Evolutionary conservation across 1,140 invertebrate genomes (phyloP), one percentile per base, ranked within the genome.

Genomic region (Megathymus violae): DNA sequence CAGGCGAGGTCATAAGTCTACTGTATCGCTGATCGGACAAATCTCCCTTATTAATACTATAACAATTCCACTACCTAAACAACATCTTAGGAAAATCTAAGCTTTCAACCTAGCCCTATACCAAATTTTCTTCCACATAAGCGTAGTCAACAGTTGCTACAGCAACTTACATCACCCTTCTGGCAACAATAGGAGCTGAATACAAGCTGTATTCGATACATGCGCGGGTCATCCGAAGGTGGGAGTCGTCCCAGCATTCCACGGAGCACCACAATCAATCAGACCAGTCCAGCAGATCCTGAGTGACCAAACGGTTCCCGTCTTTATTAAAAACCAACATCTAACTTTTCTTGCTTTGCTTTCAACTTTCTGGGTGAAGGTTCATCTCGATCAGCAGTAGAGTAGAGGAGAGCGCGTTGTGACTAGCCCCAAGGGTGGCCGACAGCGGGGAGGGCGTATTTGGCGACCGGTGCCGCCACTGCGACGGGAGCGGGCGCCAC

Each of bases 401-500:
- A 64, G 61, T 60, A 67, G 71, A 11, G 44, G 22, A 47, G 41
- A 40, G 46, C 47, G 15, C 47, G 54, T 41, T 56, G 40, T 60
- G 65, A 68, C 74, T 88, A 89, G 61, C 82, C 78, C 87, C 87
- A 90, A 16, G 81, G 81, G 76, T 88, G 80, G 31, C 76, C 85
- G 64, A 82, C 58, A 52, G 81, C 76, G n/a, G 75, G 72, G 10
- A 85, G 64, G 7, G 72, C 71, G 64, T 74, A 73, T 34, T 76
- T 69, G 50, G 80, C 72, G 44, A 78, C 72, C 40, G 74, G 82
- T 4, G 81, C 76, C 17, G 82, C 76, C 2, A 80, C 83, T 1
- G 91, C 82, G 0, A 92, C 85, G 3, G 91, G 78, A 2, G 92
- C 92, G 0, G 91, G 79, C 4, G 84, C 89, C 1, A 89, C 85